Evolutionary conservation across 2,888 invertebrate species (phyloP).

Genomic region (Gari tellinella): DNA sequence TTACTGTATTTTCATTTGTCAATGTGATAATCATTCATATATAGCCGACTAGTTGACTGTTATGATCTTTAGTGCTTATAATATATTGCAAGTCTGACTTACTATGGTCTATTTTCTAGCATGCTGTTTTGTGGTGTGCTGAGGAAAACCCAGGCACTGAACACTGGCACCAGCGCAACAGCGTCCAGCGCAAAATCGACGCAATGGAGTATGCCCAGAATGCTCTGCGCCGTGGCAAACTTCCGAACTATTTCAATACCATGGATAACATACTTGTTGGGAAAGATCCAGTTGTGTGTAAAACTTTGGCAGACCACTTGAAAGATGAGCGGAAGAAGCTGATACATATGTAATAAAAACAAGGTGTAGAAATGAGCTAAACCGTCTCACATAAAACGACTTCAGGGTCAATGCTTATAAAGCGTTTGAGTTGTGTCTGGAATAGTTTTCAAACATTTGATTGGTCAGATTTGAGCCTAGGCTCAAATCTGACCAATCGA

Average conservation of each 20-base stretch:
- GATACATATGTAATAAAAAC: constrained; percentile 10
- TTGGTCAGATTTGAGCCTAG: too few species aligned
- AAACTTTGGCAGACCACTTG: constrained; percentile 21
- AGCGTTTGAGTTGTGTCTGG: too few species aligned
- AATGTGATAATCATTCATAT: too few species aligned
- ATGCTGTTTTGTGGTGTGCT: constrained; percentile 26
- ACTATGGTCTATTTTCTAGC: constrained; percentile 24
- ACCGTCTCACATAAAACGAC: too few species aligned
- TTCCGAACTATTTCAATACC: constrained; percentile 40
- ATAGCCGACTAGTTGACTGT: too few species aligned
- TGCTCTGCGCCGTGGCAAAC: constrained; percentile 15
- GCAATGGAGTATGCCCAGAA: constrained; percentile 16
- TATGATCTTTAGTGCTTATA: too few species aligned
- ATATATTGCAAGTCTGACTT: too few species aligned
- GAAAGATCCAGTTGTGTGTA: constrained; percentile 20
- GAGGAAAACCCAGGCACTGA: constrained; percentile 13
- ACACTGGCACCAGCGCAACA: constrained; percentile 35
- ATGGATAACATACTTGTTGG: constrained; percentile 29
- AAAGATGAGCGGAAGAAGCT: background rate
- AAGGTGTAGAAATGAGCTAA: too few species aligned
- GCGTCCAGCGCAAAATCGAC: constrained; percentile 19
- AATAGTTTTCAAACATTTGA: too few species aligned
- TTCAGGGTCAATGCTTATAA: too few species aligned
- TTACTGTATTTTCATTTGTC: too few species aligned
- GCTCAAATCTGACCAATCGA: too few species aligned